Evolutionary conservation across 35 echinoderm and acorn worm species (phyloP), one percentile per base, ranked within the genome.

Genomic region (Stichopus chloronotus): DNA sequence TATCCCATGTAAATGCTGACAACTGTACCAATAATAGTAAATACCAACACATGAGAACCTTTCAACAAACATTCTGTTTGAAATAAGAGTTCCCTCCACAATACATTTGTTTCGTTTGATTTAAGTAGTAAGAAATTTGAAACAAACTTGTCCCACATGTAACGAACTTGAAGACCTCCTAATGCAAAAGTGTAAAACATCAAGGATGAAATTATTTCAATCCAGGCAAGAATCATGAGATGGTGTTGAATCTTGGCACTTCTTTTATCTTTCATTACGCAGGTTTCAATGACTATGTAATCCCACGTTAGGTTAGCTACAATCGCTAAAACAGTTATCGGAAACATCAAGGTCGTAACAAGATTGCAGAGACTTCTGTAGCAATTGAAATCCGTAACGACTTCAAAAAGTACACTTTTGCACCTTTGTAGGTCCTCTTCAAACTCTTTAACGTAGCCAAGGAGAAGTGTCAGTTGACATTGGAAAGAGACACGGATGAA

Each of bases 11-110:
- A 72, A 72, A 72, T 72, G 6, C 68, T n/a, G 21, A n/a, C 21
- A n/a, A 72, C 68, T 72, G 68, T 72, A 72, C 68, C 68, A 72
- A 72, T 16, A 72, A 72, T 72, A n/a, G 68, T 72, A 6, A 72
- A 19, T 11, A 72, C 16, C 21, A 72, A n/a, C 10, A 72, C 6
- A 19, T 72, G 21, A 72, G 68, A 72, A 16, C 16, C 69, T n/a
- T 74, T 74, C 69, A 74, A 74, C 17, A 74, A 74, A n/a, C n/a
- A 74, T 21, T 74, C 69, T 16, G 22, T 5, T 6, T 74, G 17
- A 14, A 74, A 6, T 21, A 74, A 74, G 22, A 20, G 13, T 4
- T 74, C 17, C 22, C n/a, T n/a, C 69, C 69, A 20, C 17, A 20
- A 24, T 74, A 74, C 22, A 4, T 14, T 74, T 74, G 69, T 20